Conservation (phyloP, 2,888 invertebrate genomes). For the Mythimna albipuncta region DNA sequence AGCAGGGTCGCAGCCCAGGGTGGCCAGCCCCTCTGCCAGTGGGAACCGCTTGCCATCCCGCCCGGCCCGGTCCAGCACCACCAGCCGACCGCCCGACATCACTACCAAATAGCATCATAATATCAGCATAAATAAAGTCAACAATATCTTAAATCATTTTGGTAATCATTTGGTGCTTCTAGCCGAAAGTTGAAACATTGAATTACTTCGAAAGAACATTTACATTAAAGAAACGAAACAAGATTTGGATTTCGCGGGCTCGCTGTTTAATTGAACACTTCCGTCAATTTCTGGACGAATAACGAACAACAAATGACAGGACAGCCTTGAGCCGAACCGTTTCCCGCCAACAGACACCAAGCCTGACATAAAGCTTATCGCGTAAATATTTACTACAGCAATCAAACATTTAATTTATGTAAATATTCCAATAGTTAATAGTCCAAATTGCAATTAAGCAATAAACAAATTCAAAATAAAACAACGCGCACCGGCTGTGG, state of each 20-base stretch:
- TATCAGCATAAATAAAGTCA: not conserved
- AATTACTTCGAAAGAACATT: not conserved
- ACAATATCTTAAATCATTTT: not conserved
- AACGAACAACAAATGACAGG: not conserved
- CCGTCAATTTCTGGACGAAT: conserved; percentile 38
- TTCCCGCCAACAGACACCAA: conserved; percentile 56
- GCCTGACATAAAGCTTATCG: not conserved
- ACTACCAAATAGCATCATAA: conserved; percentile 32
- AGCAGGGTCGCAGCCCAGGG: conserved; percentile 80
- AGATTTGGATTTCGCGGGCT: not conserved
- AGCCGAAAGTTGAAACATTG: not conserved
- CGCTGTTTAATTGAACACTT: conserved; percentile 6
- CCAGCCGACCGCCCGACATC: conserved; percentile 84
- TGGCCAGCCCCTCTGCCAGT: conserved; percentile 78
- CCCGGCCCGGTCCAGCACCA: conserved; percentile 83
- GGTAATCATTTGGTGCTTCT: not conserved
- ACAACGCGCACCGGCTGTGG: conserved; percentile 38
- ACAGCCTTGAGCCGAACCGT: conserved; percentile 6
- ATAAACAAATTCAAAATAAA: conserved; percentile 21
- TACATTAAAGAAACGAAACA: not conserved
- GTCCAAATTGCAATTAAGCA: not conserved
- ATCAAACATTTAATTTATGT: not conserved
- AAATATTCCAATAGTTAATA: not conserved
- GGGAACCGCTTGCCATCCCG: conserved; percentile 79
- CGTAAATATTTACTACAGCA: not conserved